Evolutionary conservation across 2,797 vertebrate species (phyloP).

Genomic region (Aythya fuligula): DNA sequence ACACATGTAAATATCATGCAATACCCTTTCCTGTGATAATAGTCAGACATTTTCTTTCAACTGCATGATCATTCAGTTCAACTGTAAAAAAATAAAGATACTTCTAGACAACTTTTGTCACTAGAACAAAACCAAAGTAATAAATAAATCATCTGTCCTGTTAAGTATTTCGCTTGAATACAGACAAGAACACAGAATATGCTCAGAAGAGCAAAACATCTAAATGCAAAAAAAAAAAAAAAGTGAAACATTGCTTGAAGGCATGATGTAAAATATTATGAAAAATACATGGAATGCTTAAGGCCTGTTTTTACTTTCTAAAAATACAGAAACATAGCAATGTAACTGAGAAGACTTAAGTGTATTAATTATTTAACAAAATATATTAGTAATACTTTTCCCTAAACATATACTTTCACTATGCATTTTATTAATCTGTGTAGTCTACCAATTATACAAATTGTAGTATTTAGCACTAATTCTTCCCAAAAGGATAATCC

Average conservation of each 20-base stretch:
- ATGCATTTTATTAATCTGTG: not conserved
- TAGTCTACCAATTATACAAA: not conserved
- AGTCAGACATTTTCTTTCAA: not conserved
- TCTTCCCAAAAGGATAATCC: constrained; percentile 10
- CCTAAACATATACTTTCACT: not conserved
- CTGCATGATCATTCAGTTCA: not conserved
- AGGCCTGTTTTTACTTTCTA: not conserved
- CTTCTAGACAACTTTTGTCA: not conserved
- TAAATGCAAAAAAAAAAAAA: not conserved
- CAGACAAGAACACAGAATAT: not conserved
- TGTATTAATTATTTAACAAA: not conserved
- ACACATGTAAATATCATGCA: not conserved
- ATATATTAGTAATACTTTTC: not conserved
- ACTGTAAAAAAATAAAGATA: not conserved
- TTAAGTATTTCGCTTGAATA: not conserved
- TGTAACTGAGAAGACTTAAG: not conserved
- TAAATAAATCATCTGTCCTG: not conserved
- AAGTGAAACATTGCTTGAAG: not conserved
- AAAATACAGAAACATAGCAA: not conserved
- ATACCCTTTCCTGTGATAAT: not conserved
- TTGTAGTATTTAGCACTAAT: not conserved
- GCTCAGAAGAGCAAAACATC: not conserved
- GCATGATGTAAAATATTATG: not conserved
- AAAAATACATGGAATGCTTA: not conserved
- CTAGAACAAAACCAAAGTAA: not conserved